Base-by-base conservation (phyloP, 2,797 vertebrate genomes). In the Spinibarbus caldwelli region DNA sequence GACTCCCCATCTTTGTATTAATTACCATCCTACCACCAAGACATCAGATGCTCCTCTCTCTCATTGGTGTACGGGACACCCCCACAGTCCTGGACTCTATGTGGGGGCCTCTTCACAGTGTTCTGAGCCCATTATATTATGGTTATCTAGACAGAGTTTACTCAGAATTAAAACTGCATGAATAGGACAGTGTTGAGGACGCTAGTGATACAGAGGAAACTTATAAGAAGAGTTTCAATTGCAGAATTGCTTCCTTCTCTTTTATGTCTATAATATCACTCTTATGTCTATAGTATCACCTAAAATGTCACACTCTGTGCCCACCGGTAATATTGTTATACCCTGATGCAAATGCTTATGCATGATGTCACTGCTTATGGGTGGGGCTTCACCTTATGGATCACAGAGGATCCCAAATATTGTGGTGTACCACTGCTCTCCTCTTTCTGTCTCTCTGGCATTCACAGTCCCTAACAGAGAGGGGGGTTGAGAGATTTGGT, bases 1-100 rank as follows among this genome's bases (percentile, higher is more conserved):
- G 83, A 89, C 91, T 92, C 89, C 91, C 87, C 80, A 91, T 91
- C 82, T 78, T 87, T 90, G 91, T 88, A 91, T 91, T 94, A 93
- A 93, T 94, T 93, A 92, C 85, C 86, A 57, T 85, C 88, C 87
- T 91, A 86, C 82, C 83, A 89, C 86, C 89, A 43, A 73, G 89
- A 91, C 47, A 90, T 93, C 92, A 89, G 86, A 90, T 92, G 91
- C 91, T 83, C 85, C 90, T 62, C 5, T 91, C 92, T 92, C 34
- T 84, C 71, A 59, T 19, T 73, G 21, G 6, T 45, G 29, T 80
- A 67, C 2, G 0, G 52, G 52, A 59, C 76, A 45, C 41, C 26
- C 41, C 26, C 11, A 7, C 5, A 34, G 41, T 66, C 78, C 41
- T 19, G n/a, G 12, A 43, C 26, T 29, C 1, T 23, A 34, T 7